Conservation (phyloP, 2,888 invertebrate species). For the Phragmatobia fuliginosa region DNA sequence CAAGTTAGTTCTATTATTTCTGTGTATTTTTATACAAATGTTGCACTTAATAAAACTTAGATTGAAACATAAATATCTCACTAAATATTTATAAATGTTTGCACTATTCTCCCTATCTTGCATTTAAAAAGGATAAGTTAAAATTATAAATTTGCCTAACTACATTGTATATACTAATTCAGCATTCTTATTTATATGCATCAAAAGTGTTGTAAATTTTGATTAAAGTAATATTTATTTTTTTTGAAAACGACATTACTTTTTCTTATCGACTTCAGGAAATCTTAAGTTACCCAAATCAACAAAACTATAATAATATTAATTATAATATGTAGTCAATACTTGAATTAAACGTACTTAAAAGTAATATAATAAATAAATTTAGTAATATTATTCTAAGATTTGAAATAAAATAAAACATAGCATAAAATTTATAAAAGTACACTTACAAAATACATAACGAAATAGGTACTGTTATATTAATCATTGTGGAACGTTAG, state of each 20-base stretch:
- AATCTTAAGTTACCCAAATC: neutral
- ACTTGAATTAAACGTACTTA: neutral
- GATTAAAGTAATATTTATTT: neutral
- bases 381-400: constrained; percentile 28
- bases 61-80: neutral
- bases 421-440: constrained; percentile 11
- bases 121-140: neutral
- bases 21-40: neutral
- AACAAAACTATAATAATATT: constrained; percentile 4
- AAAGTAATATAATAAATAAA: neutral
- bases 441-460: neutral
- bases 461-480: neutral
- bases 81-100: neutral
- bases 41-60: neutral
- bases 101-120: neutral
- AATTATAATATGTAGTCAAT: constrained; percentile 3
- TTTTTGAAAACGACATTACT: neutral
- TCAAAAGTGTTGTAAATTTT: neutral
- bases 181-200: neutral
- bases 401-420: constrained; percentile 12
- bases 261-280: neutral
- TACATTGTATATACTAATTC: neutral
- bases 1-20: neutral
- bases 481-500: neutral
- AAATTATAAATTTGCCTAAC: neutral